Percentiles rank a stretch among this genome's conserved stretches.
phyloP scores from a whole-genome alignment of 37 sponge, comb jelly and placozoan genomes.

The Mnemiopsis leidyi region DNA sequence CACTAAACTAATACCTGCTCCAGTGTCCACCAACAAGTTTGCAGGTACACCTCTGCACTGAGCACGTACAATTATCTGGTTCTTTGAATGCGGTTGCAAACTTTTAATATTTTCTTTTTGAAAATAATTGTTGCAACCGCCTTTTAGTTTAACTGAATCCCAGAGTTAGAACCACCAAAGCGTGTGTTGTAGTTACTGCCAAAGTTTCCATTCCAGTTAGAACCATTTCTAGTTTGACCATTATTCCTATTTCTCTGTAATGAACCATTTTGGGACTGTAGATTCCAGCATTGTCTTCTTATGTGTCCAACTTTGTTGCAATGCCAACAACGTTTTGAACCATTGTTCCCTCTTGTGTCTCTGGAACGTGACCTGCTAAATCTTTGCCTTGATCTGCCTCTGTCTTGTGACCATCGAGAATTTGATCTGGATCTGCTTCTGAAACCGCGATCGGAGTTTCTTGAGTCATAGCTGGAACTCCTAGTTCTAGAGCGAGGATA shows the following conservation, averaged over 20 bases:
- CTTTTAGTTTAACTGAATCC: background rate
- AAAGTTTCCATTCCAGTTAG: background rate
- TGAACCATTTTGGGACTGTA: background rate
- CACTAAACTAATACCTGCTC: slow-evolving; percentile 14
- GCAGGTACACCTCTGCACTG: background rate
- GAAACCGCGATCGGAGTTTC: background rate
- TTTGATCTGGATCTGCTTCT: background rate
- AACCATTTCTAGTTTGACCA: background rate
- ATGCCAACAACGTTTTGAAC: background rate
- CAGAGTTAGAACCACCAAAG: background rate
- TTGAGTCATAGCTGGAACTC: background rate
- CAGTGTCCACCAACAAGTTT: background rate
- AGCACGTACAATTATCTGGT: background rate
- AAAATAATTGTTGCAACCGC: background rate
- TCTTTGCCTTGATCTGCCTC: background rate
- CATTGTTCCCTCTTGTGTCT: background rate
- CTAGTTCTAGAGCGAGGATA: background rate
- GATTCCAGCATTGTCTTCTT: background rate
- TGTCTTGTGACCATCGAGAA: background rate
- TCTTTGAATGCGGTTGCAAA: background rate
- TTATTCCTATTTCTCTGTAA: background rate
- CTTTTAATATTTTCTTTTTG: background rate
- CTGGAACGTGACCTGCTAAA: background rate
- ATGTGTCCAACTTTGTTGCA: slow-evolving; percentile 3
- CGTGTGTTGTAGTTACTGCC: background rate